Evolutionary conservation across 2,888 invertebrate genomes (phyloP).

Genomic region (Drosophila borborema): DNA sequence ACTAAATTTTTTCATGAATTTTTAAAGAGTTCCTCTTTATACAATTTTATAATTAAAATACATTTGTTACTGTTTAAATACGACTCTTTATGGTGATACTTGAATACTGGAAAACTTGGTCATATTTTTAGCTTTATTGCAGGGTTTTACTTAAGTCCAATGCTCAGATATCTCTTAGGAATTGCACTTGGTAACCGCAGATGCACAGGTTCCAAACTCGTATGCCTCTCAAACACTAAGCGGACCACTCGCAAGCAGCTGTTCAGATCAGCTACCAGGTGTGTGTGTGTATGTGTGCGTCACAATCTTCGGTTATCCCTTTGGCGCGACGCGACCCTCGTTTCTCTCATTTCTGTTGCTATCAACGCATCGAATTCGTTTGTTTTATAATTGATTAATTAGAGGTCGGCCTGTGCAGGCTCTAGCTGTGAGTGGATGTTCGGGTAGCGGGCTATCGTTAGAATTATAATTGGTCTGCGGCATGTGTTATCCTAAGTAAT

Average conservation of each 20-base stretch:
- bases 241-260: conserved; percentile 35
- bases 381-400: conserved; percentile 84
- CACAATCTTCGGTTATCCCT: conserved; percentile 56
- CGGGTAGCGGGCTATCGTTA: conserved; percentile 60
- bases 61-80: not conserved
- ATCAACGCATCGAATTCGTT: conserved; percentile 69
- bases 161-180: not conserved
- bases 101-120: not conserved
- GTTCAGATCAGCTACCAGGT: conserved; percentile 28
- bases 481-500: conserved; percentile 80
- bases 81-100: not conserved
- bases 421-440: conserved; percentile 13
- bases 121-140: not conserved
- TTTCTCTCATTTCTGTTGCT: conserved; percentile 16
- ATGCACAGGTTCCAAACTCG: conserved; percentile 11
- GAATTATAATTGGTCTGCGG: conserved; percentile 82
- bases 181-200: not conserved
- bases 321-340: conserved; percentile 32
- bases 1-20: too few species aligned
- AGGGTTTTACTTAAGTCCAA: not conserved
- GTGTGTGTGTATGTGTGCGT: conserved; percentile 25
- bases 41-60: not conserved
- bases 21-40: too few species aligned
- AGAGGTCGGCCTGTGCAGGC: conserved; percentile 74
- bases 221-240: not conserved